Evolutionary conservation across 2,888 invertebrate species (phyloP).

Genomic region (Nasonovia ribisnigri): DNA sequence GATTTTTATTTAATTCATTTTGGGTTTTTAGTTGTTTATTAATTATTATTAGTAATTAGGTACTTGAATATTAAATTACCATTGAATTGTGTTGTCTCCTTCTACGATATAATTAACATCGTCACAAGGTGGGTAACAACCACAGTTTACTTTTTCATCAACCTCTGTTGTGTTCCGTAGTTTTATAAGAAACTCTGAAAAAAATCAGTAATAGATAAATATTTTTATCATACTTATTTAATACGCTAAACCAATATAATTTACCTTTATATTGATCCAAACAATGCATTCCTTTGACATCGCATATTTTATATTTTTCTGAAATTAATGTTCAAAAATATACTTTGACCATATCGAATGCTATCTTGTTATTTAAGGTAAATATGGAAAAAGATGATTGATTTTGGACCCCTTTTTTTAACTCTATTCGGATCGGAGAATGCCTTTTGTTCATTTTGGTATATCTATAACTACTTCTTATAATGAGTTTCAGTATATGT

Average conservation of each 20-base stretch:
- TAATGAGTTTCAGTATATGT: background rate
- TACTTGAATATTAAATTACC: slow-evolving; percentile 69
- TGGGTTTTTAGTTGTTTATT: background rate
- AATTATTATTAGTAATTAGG: background rate
- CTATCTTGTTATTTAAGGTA: background rate
- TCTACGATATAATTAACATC: slow-evolving; percentile 80
- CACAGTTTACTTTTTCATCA: slow-evolving; percentile 75
- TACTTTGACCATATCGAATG: too few relatives aligned
- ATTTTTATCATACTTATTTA: slow-evolving; percentile 68
- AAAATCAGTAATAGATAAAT: slow-evolving; percentile 69
- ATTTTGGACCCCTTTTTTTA: background rate
- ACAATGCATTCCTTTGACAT: slow-evolving; percentile 76
- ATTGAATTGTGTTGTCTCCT: slow-evolving; percentile 71
- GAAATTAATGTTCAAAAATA: slow-evolving; percentile 37
- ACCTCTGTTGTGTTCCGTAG: slow-evolving; percentile 71
- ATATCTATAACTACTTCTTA: background rate
- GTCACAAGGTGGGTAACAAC: slow-evolving; percentile 78
- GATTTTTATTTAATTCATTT: too few relatives aligned
- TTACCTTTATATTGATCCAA: slow-evolving; percentile 75
- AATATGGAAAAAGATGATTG: background rate
- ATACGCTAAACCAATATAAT: slow-evolving; percentile 42
- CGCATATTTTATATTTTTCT: slow-evolving; percentile 73
- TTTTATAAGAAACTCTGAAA: slow-evolving; percentile 74
- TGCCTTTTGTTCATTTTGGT: background rate
- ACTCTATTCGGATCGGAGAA: background rate